Evolutionary conservation across 2,888 invertebrate species (phyloP), one percentile per base, ranked within the genome.

Genomic region (Lydus trimaculatus): DNA sequence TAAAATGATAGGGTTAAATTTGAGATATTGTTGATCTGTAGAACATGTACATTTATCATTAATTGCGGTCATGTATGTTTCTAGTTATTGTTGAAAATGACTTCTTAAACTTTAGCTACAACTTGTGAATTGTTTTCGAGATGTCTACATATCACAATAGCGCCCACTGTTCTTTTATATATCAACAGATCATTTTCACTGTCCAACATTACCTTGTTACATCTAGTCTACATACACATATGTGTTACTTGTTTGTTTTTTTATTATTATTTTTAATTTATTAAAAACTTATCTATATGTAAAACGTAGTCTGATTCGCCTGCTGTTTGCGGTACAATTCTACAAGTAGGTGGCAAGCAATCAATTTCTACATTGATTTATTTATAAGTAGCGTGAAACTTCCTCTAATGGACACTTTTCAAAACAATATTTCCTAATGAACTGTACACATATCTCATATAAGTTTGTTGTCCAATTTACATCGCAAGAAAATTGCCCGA

Each of bases 91-190:
- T 56, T 56, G 25, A 25, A 56, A 56, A 56, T 56, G 23, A 56
- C 25, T 56, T 56, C 56, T 56, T 25, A 56, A 20, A 23, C 13
- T 56, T 56, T 25, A 56, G 43, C 48, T 63, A 63, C 52, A 60
- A 67, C 70, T 70, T 70, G 66, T 70, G 65, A 70, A 70, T 70
- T 70, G 65, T 70, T 70, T 61, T 17, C 39, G 61, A 33, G 61
- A 17, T 58, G 70, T 60, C 61, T 64, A 63, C 60, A 65, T 66
- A 70, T 66, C 65, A 70, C 65, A 67, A 70, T 66, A 66, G 70
- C 70, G 70, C 70, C 70, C 70, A 70, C 70, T 65, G 64, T 66
- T 31, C 66, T 36, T 66, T 43, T 64, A 6, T 56, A 63, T 63
- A 66, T 66, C 65, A 70, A 64, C 70, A 70, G 58, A 61, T 63